These are phyloP conservation scores for Lamproptera curius DNA, from an alignment of 2,888 invertebrate genomes.

Conservation along the genomic window DNA sequence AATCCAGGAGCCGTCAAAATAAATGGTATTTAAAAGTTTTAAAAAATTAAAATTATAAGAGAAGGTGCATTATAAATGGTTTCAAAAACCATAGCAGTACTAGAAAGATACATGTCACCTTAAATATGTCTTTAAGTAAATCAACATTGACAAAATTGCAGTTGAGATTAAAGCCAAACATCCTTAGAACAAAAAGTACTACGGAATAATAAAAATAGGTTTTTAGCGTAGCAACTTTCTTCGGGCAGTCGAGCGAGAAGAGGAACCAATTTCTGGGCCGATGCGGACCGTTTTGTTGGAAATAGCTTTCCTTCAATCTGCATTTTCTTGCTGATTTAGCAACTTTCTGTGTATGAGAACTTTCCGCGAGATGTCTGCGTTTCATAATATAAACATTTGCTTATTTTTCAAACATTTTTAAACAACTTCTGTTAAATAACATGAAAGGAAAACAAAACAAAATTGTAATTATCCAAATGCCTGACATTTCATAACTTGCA, in stretches of 20 bases:
- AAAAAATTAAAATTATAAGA: too few relatives aligned
- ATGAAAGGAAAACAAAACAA: background rate
- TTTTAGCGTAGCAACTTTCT: constrained; percentile 67
- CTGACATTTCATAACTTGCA: too few relatives aligned
- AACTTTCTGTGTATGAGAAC: constrained; percentile 63
- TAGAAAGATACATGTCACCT: background rate
- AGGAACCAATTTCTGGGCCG: constrained; percentile 75
- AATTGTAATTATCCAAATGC: background rate
- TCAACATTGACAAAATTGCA: constrained; percentile 33
- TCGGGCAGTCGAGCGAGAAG: constrained; percentile 66
- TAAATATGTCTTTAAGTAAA: too few relatives aligned
- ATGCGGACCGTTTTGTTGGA: constrained; percentile 75
- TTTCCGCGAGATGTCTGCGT: constrained; percentile 46
- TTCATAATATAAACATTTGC: constrained; percentile 43
- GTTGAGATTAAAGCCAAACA: constrained; percentile 61
- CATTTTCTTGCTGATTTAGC: constrained; percentile 79
- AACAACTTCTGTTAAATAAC: too few relatives aligned
- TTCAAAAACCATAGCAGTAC: too few relatives aligned
- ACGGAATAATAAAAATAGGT: constrained; percentile 72
- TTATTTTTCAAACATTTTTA: too few relatives aligned
- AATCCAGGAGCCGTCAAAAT: too few relatives aligned
- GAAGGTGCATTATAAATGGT: too few relatives aligned
- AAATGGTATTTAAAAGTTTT: too few relatives aligned
- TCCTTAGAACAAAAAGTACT: constrained; percentile 54
- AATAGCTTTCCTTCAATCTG: constrained; percentile 78